Evolutionary conservation across 1,140 invertebrate genomes (phyloP).

Genomic region (Dendroctonus valens): DNA sequence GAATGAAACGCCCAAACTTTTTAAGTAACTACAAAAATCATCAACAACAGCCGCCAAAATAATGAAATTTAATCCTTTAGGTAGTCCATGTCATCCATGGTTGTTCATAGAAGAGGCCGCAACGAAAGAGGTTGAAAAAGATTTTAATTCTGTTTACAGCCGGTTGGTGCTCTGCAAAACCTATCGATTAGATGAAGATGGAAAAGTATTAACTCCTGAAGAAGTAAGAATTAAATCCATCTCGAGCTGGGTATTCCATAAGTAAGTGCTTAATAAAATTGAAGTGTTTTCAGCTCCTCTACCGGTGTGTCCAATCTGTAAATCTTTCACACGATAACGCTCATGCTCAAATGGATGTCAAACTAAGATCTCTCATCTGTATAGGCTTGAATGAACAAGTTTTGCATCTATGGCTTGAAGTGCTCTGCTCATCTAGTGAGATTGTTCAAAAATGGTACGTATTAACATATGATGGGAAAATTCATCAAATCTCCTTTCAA

Average conservation of each 20-base stretch:
- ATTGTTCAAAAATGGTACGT: conserved; percentile 93
- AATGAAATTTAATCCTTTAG: conserved; percentile 48
- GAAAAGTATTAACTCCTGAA: conserved; percentile 97
- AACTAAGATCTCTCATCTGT: conserved; percentile 91
- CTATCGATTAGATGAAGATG: conserved; percentile 97
- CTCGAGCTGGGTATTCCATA: background rate
- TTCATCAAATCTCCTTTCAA: background rate
- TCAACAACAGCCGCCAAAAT: conserved; percentile 2
- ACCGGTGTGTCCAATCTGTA: conserved; percentile 92
- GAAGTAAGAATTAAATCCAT: conserved; percentile 62
- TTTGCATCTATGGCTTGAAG: conserved; percentile 97
- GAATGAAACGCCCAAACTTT: conserved; percentile 87
- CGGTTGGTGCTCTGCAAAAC: conserved; percentile 97
- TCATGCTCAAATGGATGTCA: conserved; percentile 98
- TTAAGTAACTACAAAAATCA: conserved; percentile 50
- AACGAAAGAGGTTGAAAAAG: conserved; percentile 92
- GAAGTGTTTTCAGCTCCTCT: conserved; percentile 64
- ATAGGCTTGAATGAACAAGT: conserved; percentile 95
- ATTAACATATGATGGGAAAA: background rate
- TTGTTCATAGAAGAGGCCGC: conserved; percentile 97
- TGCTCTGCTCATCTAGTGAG: conserved; percentile 92
- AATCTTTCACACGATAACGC: conserved; percentile 94
- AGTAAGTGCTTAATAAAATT: conserved; percentile 19
- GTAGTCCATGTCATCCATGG: conserved; percentile 96
- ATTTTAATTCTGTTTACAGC: conserved; percentile 98